phyloP scores from a whole-genome alignment of 2,888 invertebrate species.

The Andrena trimmerana region DNA sequence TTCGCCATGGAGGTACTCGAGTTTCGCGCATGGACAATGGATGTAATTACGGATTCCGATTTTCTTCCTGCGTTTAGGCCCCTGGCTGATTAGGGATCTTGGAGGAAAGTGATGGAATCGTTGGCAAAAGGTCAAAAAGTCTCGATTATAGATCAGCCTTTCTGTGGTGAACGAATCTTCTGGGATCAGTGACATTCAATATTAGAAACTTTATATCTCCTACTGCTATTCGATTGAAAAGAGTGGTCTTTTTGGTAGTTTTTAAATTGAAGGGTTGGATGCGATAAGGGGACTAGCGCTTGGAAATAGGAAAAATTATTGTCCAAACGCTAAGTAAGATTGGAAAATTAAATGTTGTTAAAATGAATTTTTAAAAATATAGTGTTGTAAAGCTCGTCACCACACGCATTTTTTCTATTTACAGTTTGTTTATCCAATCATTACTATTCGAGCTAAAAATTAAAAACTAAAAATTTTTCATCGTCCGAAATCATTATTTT shows the following conservation, averaged over 20 bases:
- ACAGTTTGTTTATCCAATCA: too few species aligned
- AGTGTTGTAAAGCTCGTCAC: too few species aligned
- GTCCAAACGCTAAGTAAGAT: too few species aligned
- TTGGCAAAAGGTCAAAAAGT: not conserved
- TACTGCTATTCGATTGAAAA: not conserved
- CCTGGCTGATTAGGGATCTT: not conserved
- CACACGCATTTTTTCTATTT: too few species aligned
- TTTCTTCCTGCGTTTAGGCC: constrained; percentile 38
- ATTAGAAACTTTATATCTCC: not conserved
- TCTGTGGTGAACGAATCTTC: not conserved
- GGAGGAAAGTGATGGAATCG: not conserved
- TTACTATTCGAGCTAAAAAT: too few species aligned
- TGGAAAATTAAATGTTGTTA: too few species aligned
- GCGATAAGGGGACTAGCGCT: too few species aligned
- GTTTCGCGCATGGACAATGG: constrained; percentile 48
- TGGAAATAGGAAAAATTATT: too few species aligned
- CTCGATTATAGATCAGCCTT: too few species aligned
- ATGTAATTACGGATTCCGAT: constrained; percentile 58
- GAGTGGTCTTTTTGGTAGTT: not conserved
- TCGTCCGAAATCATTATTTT: too few species aligned
- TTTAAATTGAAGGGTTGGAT: not conserved
- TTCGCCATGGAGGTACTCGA: constrained; percentile 33
- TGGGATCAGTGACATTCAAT: not conserved
- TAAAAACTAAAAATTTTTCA: too few species aligned
- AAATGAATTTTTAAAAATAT: too few species aligned